A percentile compares a stretch with the other conserved stretches of the same genome.
phyloP scores from a whole-genome alignment of 2,113 vertebrate genomes.

The Chloebia gouldiae region DNA sequence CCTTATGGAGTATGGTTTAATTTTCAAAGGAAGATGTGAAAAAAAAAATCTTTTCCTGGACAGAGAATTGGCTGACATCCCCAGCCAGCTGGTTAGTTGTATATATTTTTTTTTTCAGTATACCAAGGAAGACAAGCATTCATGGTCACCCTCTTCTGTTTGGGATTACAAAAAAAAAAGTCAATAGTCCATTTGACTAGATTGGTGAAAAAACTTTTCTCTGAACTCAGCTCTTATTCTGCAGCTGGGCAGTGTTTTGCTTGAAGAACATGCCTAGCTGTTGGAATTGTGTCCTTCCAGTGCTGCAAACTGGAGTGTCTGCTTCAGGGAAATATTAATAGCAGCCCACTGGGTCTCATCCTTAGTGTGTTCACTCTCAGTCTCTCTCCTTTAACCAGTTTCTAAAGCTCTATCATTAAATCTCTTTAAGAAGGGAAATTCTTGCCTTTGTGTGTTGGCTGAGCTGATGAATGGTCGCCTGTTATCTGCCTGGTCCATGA shows the following conservation, averaged over 20 bases:
- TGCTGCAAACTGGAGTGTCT: background rate
- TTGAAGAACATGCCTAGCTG: background rate
- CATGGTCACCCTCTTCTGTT: background rate
- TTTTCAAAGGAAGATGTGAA: background rate
- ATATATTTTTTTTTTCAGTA: background rate
- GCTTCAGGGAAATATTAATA: background rate
- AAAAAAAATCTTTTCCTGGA: background rate
- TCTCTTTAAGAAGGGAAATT: constrained; percentile 38
- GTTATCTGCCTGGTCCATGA: constrained; percentile 4
- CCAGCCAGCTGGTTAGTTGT: background rate
- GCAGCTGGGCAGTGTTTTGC: background rate
- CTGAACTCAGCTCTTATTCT: background rate
- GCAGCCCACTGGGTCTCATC: background rate
- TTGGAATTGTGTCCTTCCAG: background rate
- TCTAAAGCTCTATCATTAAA: constrained; percentile 33
- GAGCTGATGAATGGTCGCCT: constrained; percentile 38
- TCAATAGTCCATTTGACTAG: background rate
- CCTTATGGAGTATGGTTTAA: background rate
- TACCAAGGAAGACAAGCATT: background rate
- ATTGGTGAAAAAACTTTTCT: background rate
- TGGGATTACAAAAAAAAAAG: background rate
- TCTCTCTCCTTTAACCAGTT: background rate
- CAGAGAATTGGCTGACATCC: background rate
- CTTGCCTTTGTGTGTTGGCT: constrained; percentile 43
- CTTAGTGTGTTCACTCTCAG: background rate